These are phyloP conservation scores for Drosophila rufa DNA, from an alignment of 1,140 invertebrate genomes.

Conservation along the genomic window DNA sequence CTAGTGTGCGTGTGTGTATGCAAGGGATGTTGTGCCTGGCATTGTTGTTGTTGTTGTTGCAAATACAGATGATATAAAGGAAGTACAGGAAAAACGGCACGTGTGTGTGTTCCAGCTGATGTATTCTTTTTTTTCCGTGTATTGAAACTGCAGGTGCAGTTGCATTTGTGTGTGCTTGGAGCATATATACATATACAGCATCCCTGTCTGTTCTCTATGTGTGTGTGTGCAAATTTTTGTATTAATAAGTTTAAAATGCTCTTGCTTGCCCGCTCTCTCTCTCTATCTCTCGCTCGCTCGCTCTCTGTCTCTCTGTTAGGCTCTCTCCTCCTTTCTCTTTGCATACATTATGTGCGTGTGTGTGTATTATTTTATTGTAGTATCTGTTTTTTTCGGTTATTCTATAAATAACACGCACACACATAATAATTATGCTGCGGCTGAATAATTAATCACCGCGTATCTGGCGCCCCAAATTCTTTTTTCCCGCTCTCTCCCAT, in stretches of 20 bases:
- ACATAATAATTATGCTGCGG: slow-evolving; percentile 48
- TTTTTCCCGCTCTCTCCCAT: neutral
- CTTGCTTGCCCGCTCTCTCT: slow-evolving; percentile 4
- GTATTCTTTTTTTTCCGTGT: slow-evolving; percentile 24
- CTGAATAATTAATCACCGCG: slow-evolving; percentile 49
- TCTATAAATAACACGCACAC: slow-evolving; percentile 49
- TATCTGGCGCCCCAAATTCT: slow-evolving; percentile 47
- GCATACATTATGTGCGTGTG: slow-evolving; percentile 24
- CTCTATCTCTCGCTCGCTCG: neutral
- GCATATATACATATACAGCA: slow-evolving; percentile 28
- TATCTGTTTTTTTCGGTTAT: slow-evolving; percentile 31
- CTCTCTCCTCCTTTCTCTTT: slow-evolving; percentile 12
- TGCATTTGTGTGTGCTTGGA: slow-evolving; percentile 14
- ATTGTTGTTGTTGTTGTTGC: slow-evolving; percentile 13
- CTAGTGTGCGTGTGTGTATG: slow-evolving; percentile 37
- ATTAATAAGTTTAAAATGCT: slow-evolving; percentile 46
- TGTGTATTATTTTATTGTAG: slow-evolving; percentile 45
- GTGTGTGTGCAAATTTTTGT: slow-evolving; percentile 24
- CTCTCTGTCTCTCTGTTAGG: neutral
- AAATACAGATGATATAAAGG: slow-evolving; percentile 37
- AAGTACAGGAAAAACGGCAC: slow-evolving; percentile 28
- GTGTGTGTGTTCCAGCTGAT: slow-evolving; percentile 33
- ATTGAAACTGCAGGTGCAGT: slow-evolving; percentile 18
- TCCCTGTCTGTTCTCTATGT: slow-evolving; percentile 13
- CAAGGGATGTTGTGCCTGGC: slow-evolving; percentile 38